Evolutionary conservation across 2,797 vertebrate species (phyloP).

Genomic region (Enteromius treurensis): DNA sequence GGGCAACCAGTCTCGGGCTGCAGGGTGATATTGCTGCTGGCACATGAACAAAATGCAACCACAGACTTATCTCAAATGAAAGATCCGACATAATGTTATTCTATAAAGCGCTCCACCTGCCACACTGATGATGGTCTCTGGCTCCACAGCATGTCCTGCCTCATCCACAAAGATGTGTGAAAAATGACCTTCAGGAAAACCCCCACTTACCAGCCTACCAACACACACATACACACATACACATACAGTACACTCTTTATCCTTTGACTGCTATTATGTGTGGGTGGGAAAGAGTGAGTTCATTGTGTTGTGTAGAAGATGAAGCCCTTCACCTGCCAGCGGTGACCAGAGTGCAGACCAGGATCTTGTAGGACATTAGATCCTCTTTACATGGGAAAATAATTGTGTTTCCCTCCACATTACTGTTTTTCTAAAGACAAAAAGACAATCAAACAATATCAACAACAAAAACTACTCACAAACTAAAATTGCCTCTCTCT

Average conservation of each 20-base stretch:
- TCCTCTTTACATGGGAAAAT: slow-evolving; percentile 78
- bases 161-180: slow-evolving; percentile 94
- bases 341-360: slow-evolving; percentile 88
- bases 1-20: too few species aligned
- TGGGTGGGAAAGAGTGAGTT: background rate
- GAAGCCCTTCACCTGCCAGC: slow-evolving; percentile 86
- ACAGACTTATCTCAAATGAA: background rate
- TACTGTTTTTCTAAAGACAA: slow-evolving; percentile 81
- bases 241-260: background rate
- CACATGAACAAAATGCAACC: background rate
- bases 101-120: slow-evolving; percentile 77
- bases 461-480: background rate
- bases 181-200: slow-evolving; percentile 81
- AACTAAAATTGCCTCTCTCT: background rate
- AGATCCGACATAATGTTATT: background rate
- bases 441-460: background rate
- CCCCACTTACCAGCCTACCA: slow-evolving; percentile 82
- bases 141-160: slow-evolving; percentile 87
- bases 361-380: slow-evolving; percentile 80
- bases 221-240: slow-evolving; percentile 11
- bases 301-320: background rate
- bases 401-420: slow-evolving; percentile 77
- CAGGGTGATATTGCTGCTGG: too few species aligned
- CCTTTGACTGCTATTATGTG: background rate
- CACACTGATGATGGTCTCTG: slow-evolving; percentile 82